Conservation (phyloP, 1,140 invertebrate species). For the Lasaia peninsularis region DNA sequence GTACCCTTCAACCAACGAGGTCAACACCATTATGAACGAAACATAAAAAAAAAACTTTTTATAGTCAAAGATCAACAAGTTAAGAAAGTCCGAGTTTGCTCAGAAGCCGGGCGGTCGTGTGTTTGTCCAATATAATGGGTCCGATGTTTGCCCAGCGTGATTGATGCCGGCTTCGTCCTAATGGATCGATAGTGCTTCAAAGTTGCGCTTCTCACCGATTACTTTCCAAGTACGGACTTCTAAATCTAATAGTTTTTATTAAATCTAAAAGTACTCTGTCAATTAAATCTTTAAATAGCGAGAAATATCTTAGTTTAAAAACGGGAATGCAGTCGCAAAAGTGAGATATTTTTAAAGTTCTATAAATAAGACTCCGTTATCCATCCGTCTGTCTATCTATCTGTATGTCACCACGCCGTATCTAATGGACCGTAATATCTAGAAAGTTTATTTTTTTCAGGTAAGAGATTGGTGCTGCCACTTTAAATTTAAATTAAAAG, state of each 20-base stretch:
- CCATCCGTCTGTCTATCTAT: too few relatives aligned
- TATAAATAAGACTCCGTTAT: too few relatives aligned
- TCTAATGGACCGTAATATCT: too few relatives aligned
- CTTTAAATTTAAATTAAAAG: too few relatives aligned
- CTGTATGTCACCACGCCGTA: too few relatives aligned
- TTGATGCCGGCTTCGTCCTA: constrained; percentile 51
- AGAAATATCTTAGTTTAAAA: too few relatives aligned
- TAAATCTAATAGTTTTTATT: neutral
- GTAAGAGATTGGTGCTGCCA: too few relatives aligned
- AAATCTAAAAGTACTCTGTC: neutral
- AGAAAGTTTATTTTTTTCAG: too few relatives aligned
- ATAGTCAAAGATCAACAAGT: constrained; percentile 34
- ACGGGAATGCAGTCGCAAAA: too few relatives aligned
- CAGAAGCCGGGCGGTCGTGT: constrained; percentile 41
- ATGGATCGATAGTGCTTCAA: constrained; percentile 51
- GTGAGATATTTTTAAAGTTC: too few relatives aligned
- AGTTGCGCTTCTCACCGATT: constrained; percentile 32
- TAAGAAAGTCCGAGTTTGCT: constrained; percentile 34
- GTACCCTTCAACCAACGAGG: too few relatives aligned
- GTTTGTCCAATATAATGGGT: constrained; percentile 60
- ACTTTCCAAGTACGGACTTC: neutral
- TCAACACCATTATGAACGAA: neutral
- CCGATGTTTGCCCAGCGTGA: constrained; percentile 55
- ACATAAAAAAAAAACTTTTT: neutral
- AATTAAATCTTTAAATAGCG: too few relatives aligned